Conservation (phyloP, 2,797 vertebrate genomes). For the Nannoperca obscura region DNA sequence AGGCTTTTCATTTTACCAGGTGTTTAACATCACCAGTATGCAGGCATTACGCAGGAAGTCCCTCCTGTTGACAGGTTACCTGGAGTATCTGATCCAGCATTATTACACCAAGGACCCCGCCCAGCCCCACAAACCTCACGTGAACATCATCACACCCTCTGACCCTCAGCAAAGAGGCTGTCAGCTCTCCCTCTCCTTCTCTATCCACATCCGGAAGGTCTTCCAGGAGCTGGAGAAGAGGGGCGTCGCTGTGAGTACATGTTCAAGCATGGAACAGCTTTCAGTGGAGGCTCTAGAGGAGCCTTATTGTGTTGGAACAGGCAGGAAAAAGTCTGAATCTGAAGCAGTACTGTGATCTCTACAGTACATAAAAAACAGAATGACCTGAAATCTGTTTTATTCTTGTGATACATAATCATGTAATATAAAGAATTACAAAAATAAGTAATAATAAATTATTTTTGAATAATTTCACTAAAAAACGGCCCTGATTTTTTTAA, state of each 20-base stretch:
- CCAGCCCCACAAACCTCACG: conserved; percentile 73
- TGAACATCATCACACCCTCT: conserved; percentile 91
- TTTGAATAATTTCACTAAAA: not conserved
- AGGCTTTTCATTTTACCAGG: conserved; percentile 68
- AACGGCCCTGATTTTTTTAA: too few relatives aligned
- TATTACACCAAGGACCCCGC: conserved; percentile 78
- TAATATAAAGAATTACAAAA: too few relatives aligned
- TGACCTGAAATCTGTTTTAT: too few relatives aligned
- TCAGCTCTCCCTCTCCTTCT: conserved; percentile 92
- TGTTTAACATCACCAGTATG: conserved; percentile 91
- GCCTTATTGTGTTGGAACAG: not conserved
- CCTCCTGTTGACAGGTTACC: conserved; percentile 91
- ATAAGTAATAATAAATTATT: too few relatives aligned
- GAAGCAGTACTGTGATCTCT: too few relatives aligned
- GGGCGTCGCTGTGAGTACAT: conserved; percentile 90
- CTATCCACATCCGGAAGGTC: conserved; percentile 82
- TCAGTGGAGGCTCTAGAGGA: not conserved
- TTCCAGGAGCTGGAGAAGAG: conserved; percentile 91
- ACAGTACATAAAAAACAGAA: too few relatives aligned
- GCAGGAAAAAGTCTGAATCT: too few relatives aligned
- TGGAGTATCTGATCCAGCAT: conserved; percentile 91
- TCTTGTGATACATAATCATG: too few relatives aligned
- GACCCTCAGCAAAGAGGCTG: conserved; percentile 89
- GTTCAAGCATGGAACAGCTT: not conserved
- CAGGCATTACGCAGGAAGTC: conserved; percentile 91